Evolutionary conservation across 2,113 vertebrate genomes (phyloP), one percentile per base, ranked within the genome.

Genomic region (Uropsilus gracilis): DNA sequence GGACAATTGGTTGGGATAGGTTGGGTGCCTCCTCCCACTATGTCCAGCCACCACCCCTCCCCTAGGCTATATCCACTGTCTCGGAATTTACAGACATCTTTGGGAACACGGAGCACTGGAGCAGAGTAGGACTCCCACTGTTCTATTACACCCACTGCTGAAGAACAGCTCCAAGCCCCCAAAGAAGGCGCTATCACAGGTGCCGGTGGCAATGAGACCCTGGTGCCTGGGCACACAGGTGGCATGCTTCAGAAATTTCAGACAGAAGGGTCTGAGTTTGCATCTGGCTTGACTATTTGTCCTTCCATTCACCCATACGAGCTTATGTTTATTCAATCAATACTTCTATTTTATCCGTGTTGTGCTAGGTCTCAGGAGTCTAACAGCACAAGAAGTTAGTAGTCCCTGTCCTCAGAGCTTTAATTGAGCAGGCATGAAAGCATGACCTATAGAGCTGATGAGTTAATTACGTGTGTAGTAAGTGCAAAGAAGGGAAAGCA

Each of bases 191-290:
- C 53, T 3, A 5, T 18, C 42, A 11, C 14, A 32, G 44, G 59
- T 11, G 5, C n/a, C 32, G 16, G 1, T 0, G 0, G 69, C 30
- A 32, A 9, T 0, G 0, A 76, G 24, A 39, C 18, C 28, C 9
- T 20, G 32, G 71, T 7, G n/a, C 20, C 4, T 48, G 61, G 34
- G 77, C 26, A 16, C 10, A 4, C 0, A 4, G 44, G 18, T 1
- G 37, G 22, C 1, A n/a, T n/a, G 18, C 28, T 66, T 34, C 53
- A 64, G 24, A 69, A 57, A 63, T 8, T 10, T 30, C 46, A 78
- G 73, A 8, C 6, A 8, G 22, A 30, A n/a, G n/a, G 1, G 3
- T 24, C 48, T 30, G 68, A 30, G 39, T 76, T 53, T 22, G 7
- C 0, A 46, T 5, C 57, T 13, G 20, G 16, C 55, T 77, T 50